Evolutionary conservation across 2,888 invertebrate species (phyloP).

Genomic region (Mellilla xanthometata): DNA sequence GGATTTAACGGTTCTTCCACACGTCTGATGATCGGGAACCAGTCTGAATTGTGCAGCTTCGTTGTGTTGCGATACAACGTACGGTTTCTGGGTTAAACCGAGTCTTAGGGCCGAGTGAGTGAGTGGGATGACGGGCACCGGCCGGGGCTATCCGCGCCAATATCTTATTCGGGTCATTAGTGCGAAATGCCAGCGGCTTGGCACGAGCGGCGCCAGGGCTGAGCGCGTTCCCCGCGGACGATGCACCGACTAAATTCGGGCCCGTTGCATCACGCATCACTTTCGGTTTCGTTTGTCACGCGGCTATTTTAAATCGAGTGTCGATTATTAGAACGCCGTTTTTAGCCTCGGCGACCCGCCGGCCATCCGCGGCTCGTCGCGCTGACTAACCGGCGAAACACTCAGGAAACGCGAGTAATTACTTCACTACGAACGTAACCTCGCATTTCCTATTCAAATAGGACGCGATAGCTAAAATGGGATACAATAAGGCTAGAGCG

Average conservation of each 20-base stretch:
- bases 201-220: slow-evolving; percentile 61
- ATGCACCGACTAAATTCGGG: slow-evolving; percentile 79
- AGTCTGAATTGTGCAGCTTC: slow-evolving; percentile 20
- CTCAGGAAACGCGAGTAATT: slow-evolving; percentile 58
- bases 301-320: slow-evolving; percentile 76
- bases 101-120: slow-evolving; percentile 26
- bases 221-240: slow-evolving; percentile 65
- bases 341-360: slow-evolving; percentile 62
- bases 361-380: slow-evolving; percentile 44
- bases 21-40: slow-evolving; percentile 33
- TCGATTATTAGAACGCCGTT: slow-evolving; percentile 78
- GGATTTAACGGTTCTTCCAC: slow-evolving; percentile 44
- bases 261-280: slow-evolving; percentile 79
- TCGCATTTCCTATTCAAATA: slow-evolving; percentile 69
- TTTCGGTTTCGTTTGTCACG: slow-evolving; percentile 81
- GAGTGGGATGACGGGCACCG: slow-evolving; percentile 21
- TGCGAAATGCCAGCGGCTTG: slow-evolving; percentile 80
- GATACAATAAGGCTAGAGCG: slow-evolving; percentile 61
- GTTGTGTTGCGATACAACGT: slow-evolving; percentile 19
- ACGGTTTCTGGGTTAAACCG: slow-evolving; percentile 52
- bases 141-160: slow-evolving; percentile 67
- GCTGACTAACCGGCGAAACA: slow-evolving; percentile 58
- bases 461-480: slow-evolving; percentile 56
- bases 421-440: slow-evolving; percentile 57
- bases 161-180: slow-evolving; percentile 82